phyloP scores from a whole-genome alignment of 2,113 vertebrate species.

The Climacteris rufus region DNA sequence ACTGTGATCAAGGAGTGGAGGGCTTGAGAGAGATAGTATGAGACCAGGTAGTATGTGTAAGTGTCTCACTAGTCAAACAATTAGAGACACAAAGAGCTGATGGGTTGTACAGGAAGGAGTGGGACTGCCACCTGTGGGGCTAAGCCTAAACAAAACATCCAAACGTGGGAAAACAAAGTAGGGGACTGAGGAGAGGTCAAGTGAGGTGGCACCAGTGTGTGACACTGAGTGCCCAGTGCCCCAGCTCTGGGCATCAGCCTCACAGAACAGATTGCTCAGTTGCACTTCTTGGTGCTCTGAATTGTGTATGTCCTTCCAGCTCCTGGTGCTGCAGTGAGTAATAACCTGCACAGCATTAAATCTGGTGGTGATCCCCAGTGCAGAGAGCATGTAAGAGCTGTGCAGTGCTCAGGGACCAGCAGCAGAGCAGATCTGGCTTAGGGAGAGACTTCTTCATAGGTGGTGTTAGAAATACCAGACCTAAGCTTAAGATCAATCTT shows the following conservation, averaged over 20 bases:
- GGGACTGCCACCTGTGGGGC: not conserved
- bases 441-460: not conserved
- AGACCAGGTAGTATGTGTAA: not conserved
- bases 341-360: not conserved
- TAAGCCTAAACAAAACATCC: not conserved
- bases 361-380: not conserved
- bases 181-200: not conserved
- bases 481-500: not conserved
- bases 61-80: not conserved
- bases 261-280: accelerated
- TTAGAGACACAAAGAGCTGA: not conserved
- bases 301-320: accelerated
- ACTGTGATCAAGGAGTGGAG: not conserved
- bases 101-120: not conserved
- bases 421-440: not conserved
- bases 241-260: not conserved
- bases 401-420: not conserved
- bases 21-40: not conserved
- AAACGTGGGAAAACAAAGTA: accelerated
- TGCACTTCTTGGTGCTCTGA: not conserved
- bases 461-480: not conserved
- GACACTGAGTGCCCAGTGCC: not conserved
- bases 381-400: not conserved
- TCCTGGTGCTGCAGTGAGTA: not conserved
- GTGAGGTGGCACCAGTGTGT: not conserved